Evolutionary conservation across 1,140 invertebrate genomes (phyloP).

Genomic region (Drosophila persimilis): DNA sequence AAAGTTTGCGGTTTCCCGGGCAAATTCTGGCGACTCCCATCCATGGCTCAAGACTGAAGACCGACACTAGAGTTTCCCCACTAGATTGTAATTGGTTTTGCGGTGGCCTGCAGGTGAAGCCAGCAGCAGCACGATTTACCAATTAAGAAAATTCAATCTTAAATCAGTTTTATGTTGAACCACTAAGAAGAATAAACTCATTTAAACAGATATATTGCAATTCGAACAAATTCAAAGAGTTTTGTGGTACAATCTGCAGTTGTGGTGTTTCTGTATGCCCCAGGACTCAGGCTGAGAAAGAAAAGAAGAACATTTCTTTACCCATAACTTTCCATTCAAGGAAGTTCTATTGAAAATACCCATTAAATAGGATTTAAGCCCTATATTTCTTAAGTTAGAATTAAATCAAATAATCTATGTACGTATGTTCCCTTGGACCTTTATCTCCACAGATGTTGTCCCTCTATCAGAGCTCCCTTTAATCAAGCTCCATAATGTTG

Average conservation of each 20-base stretch:
- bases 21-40: constrained; percentile 13
- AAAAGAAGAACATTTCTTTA: no score
- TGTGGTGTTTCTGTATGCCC: no score
- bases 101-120: constrained; percentile 40
- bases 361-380: no score
- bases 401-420: no score
- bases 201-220: not conserved
- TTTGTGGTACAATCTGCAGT: no score
- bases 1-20: constrained; percentile 48
- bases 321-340: not conserved
- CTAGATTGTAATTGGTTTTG: constrained; percentile 53
- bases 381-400: no score
- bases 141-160: constrained; percentile 48
- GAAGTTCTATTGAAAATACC: not conserved
- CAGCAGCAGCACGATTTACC: constrained; percentile 36
- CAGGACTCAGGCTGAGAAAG: no score
- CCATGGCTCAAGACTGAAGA: constrained; percentile 23
- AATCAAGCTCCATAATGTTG: constrained; percentile 45
- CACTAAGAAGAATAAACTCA: no score
- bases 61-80: constrained; percentile 37
- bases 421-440: not conserved
- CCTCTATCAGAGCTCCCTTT: constrained; percentile 11
- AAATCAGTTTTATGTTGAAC: constrained; percentile 1
- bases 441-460: not conserved
- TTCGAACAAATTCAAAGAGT: no score